Evolutionary conservation across 2,888 invertebrate species (phyloP), one percentile per base, ranked within the genome.

Genomic region (Scaptomyza reducta): DNA sequence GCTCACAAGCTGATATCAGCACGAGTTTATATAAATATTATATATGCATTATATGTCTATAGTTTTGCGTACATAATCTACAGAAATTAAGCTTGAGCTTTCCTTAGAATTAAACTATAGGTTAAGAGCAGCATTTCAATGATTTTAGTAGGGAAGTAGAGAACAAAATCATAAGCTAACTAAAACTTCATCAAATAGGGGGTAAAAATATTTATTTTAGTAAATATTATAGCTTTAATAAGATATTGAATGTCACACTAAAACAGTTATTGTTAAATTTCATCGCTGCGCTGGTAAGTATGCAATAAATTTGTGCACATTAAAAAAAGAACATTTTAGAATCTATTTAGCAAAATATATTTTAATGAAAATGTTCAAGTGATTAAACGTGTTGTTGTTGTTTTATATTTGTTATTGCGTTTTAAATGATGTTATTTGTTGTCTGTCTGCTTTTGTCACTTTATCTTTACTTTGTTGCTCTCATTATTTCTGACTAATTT

Each of bases 201-300:
- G 22, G 22, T 1, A 22, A 1, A 22, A 22, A 22, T 22, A 22
- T 3, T 22, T 22, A 22, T 22, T 22, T 22, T 22, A 22, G 0
- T 22, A 22, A n/a, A n/a, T n/a, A n/a, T n/a, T n/a, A n/a, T n/a
- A n/a, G n/a, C n/a, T 22, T 22, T 22, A 2, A 22, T 22, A 4
- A 3, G 22, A 22, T 22, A 4, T 22, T 22, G 3, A 22, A 22
- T 0, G 2, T 47, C 9, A n/a, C 7, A 11, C 7, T 11, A 29
- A 6, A 29, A 13, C 29, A 11, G 13, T 47, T 35, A 14, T 14
- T 27, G 6, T 11, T 46, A 16, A 29, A n/a, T n/a, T 35, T n/a
- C 13, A 5, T 10, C n/a, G 6, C 14, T 22, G 44, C 76, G 65
- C 81, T 44, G 41, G 9, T 62, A 79, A 80, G 77, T 79, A 79